phyloP scores from a whole-genome alignment of 1,140 invertebrate genomes.

The Oscheius sp. region DNA sequence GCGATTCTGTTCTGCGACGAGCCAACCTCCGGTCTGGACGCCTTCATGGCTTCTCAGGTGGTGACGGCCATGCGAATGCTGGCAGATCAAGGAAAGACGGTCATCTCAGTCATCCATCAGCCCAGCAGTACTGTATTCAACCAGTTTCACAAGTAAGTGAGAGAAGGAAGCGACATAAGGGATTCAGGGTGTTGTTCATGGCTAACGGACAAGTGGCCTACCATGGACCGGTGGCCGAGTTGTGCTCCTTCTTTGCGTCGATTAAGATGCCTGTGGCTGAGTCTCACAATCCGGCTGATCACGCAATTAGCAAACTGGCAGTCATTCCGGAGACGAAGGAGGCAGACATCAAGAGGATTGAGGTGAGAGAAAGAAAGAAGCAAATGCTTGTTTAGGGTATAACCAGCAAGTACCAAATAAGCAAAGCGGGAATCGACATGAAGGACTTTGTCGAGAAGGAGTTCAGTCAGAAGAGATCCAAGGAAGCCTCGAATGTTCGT shows the following conservation, averaged over 20 bases:
- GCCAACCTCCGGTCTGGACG: constrained; percentile 77
- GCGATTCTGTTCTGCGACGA: constrained; percentile 76
- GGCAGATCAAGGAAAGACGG: constrained; percentile 67
- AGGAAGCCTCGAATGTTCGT: too few species aligned
- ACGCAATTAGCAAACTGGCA: constrained; percentile 70
- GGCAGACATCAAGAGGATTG: constrained; percentile 56
- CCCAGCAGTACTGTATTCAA: constrained; percentile 78
- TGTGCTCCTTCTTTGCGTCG: constrained; percentile 21
- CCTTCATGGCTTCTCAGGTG: constrained; percentile 71
- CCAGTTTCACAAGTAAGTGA: constrained; percentile 69
- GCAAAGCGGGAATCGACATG: too few species aligned
- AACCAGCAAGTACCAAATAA: too few species aligned
- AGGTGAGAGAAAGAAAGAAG: too few species aligned
- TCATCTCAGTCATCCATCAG: constrained; percentile 80
- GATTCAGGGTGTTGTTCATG: constrained; percentile 58
- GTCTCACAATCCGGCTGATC: constrained; percentile 70
- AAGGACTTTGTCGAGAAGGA: too few species aligned
- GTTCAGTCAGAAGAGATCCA: too few species aligned
- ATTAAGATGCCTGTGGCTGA: constrained; percentile 56
- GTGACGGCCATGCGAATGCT: not conserved
- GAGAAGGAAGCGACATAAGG: constrained; percentile 75
- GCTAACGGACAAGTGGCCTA: constrained; percentile 22
- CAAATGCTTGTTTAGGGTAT: too few species aligned
- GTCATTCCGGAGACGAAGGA: constrained; percentile 63
- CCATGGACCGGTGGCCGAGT: constrained; percentile 17